Evolutionary conservation across 2,888 invertebrate genomes (phyloP), one percentile per base, ranked within the genome.

Genomic region (Amorpha juglandis): DNA sequence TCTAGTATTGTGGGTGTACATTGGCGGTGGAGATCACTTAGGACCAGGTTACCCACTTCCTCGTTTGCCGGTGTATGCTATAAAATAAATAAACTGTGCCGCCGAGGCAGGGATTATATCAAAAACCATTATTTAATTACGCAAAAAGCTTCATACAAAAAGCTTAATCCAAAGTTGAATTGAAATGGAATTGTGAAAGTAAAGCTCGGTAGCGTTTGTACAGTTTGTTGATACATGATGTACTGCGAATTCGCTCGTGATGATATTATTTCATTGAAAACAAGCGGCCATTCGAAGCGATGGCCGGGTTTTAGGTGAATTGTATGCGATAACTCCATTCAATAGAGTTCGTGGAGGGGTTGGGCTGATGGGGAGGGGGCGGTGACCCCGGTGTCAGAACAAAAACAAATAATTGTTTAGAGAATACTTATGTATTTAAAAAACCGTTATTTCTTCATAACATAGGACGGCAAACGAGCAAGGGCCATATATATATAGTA

Each of bases 261-360:
- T 58, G 9, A 58, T 58, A 42, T 58, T 58, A 58, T 58, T 12
- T 58, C 42, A 58, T 42, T 42, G 19, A 42, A 58, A 58, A 58
- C 42, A 58, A 52, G 52, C 52, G 27, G 52, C 9, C 21, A 52
- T 52, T 52, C 27, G 27, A 52, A 52, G 12, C 52, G 52, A 19
- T 42, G 42, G 19, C 11, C 58, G 19, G 58, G 58, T 42, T 58
- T 58, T 58, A 58, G 58, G 58, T 58, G 58, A 58, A 58, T 58
- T 19, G 58, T 19, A 50, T 27, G 52, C 58, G 42, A 58, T 58
- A 58, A 58, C 58, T 42, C 42, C 12, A 19, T 58, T 58, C 38
- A 42, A 42, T 58, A 38, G 58, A 42, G 58, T 16, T 11, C 42
- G 11, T 16, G 58, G 12, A 19, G 16, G 58, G 38, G 19, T 12